Evolutionary conservation across 2,113 vertebrate genomes (phyloP), one percentile per base, ranked within the genome.

Genomic region (Etia nguti): DNA sequence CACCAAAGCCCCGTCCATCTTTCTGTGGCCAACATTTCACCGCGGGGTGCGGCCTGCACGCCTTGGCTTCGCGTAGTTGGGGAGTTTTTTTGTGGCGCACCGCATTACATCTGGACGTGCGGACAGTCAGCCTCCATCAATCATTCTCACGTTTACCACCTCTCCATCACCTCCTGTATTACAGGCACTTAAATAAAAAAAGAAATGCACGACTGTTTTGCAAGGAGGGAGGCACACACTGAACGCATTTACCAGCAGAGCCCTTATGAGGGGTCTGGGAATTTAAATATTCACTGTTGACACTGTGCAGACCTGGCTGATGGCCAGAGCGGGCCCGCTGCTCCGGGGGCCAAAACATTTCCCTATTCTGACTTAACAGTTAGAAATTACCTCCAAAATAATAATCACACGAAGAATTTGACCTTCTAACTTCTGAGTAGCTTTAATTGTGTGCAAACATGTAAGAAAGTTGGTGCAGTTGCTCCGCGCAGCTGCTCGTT

Each of bases 241-340:
- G 97, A 97, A 97, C 97, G 97, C 98, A 97, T 98, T 98, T 98
- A 98, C 97, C 97, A 97, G 97, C 97, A 97, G 96, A 96, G 96
- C 97, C 97, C 97, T 98, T 98, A 98, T 97, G 98, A 97, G 97
- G 95, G 97, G 97, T 98, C 97, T 98, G 98, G 98, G 98, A 98
- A 98, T 99, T 99, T 97, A 98, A 97, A 98, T 98, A 98, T 98
- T 98, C 97, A 97, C 96, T 98, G 97, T 97, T 98, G 98, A 99
- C 97, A 97, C 97, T 98, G 97, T 97, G 97, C 97, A 98, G 97
- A 97, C 93, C 95, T 98, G 98, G 97, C 97, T 1, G 79, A 29
- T 89, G 96, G 97, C 98, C 98, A 98, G 95, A 91, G 89, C 73
- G 91, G 88, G 54, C 89, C 88, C 60, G 8, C 75, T 95, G 94